Evolutionary conservation across 2,113 vertebrate genomes (phyloP).

Genomic region (Nothocercus julius): DNA sequence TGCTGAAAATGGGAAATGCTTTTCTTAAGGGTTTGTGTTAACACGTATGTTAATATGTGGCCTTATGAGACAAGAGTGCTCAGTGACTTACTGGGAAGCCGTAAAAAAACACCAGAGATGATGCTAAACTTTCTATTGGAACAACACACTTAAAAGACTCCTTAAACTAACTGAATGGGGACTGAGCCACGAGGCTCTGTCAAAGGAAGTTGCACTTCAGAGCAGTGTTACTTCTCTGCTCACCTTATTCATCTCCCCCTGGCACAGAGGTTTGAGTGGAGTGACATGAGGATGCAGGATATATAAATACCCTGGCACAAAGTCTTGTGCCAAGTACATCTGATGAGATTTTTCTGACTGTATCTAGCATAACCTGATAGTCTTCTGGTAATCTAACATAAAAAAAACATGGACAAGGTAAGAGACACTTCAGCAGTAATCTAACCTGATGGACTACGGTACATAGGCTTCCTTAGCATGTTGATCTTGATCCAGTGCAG

Average conservation of each 20-base stretch:
- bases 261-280: not conserved
- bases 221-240: not conserved
- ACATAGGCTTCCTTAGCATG: not conserved
- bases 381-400: not conserved
- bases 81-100: not conserved
- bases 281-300: not conserved
- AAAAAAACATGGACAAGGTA: not conserved
- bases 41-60: too few species aligned
- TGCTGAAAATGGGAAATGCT: not conserved
- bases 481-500: not conserved
- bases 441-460: not conserved
- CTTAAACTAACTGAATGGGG: not conserved
- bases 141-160: not conserved
- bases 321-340: not conserved
- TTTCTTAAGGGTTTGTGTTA: not conserved
- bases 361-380: not conserved
- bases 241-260: not conserved
- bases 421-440: not conserved
- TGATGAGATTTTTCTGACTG: not conserved
- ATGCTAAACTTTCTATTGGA: not conserved
- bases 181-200: not conserved
- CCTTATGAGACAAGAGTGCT: not conserved
- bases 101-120: not conserved
- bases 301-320: not conserved
- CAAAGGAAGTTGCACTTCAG: not conserved